Evolutionary conservation across 2,888 invertebrate genomes (phyloP), one percentile per base, ranked within the genome.

Genomic region (Lasioglossum oenotherae): DNA sequence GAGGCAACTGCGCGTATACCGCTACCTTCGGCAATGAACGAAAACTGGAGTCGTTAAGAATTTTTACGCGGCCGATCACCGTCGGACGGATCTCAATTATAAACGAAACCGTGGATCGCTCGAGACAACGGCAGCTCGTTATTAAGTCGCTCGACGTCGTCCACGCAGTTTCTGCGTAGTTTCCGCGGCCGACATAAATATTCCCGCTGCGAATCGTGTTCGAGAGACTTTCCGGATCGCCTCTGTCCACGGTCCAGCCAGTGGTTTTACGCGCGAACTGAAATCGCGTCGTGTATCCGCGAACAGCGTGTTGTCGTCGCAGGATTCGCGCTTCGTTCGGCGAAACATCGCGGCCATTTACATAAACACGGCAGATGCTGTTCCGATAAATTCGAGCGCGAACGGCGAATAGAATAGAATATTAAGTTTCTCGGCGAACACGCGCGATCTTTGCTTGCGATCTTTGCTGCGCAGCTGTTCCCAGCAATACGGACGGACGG

Each of bases 301-400:
- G n/a, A 57, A 1, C 57, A n/a, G 57, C 57, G n/a, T n/a, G 57
- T 35, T 5, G 64, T 49, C 46, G 80, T 16, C 31, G 67, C 72
- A 73, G 19, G 79, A 75, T 83, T 83, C 82, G 67, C 76, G 87
- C 78, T 81, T 85, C 87, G 27, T 71, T 81, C 80, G 60, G 67
- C 46, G 84, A 87, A 87, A 88, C 86, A 84, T 83, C 78, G 85
- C 81, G 83, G 78, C 71, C 79, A 89, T 90, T 90, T 90, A 88
- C 90, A 90, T 90, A 90, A 90, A 90, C 90, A 90, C 84, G 90
- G 83, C 80, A 87, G 87, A 90, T 87, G 86, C 81, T 90, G 89
- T 90, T 90, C 84, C 90, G 88, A 90, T 90, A 90, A 90, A 90
- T 90, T 85, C 88, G 71, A 67, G 79, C 46, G 75, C 83, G 73